Evolutionary conservation across 2,113 vertebrate genomes (phyloP), one percentile per base, ranked within the genome.

Genomic region (Megaceryle maxima): DNA sequence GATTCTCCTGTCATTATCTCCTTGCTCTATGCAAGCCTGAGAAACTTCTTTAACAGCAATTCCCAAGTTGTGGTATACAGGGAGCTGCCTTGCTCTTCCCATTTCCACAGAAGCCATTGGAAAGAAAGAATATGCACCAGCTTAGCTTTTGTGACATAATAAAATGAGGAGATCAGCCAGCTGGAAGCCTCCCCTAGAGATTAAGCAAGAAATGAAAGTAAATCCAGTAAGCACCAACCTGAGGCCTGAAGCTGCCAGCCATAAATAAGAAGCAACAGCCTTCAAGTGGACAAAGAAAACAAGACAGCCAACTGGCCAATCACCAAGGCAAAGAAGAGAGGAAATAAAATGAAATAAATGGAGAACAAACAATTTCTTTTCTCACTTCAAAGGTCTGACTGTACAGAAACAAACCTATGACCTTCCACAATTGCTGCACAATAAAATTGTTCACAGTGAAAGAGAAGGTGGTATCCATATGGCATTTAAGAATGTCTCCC

Each of bases 191-290:
- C 53, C 75, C 51, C 56, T 43, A 64, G 69, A 88, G 55, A 69
- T 90, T 69, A 91, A 82, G 43, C 60, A 91, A 93, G 76, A 93
- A 85, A 88, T 78, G 68, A 91, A 89, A 93, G 82, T 67, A 91
- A 83, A 87, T 76, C 50, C 43, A 90, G 39, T 57, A 78, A 46
- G 39, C 35, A 82, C 41, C 67, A 72, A 69, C 33, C 78, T 41
- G 48, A 66, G 29, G 26, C n/a, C 64, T 82, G 73, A 85, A 87
- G 63, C 48, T 87, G 68, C 22, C 85, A 87, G 73, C 53, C 57
- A 80, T 51, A 89, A 87, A 79, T 67, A 87, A 48, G 72, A 51
- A 86, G 83, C 12, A 88, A 85, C 37, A 79, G 70, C 31, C 37
- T 67, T 68, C 31, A 62, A 93, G 57, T 69, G 31, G 31, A 90